Evolutionary conservation across 2,888 invertebrate species (phyloP), one percentile per base, ranked within the genome.

Genomic region (Nematopogon swammerdamellus): DNA sequence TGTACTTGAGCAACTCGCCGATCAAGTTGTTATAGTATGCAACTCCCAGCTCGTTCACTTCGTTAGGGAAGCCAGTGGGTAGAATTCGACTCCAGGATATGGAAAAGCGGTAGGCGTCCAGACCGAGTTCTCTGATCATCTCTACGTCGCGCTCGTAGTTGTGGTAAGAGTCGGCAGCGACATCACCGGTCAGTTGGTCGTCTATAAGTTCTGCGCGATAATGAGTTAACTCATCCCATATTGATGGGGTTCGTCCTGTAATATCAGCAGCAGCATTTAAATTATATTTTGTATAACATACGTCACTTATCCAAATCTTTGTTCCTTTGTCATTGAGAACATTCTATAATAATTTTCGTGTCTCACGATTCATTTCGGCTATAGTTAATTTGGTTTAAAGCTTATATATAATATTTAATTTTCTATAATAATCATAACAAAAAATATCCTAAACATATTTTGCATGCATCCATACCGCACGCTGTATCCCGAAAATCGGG

Each of bases 21-120:
- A 89, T 85, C 5, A 87, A 65, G 53, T 80, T 72, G 54, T 85
- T 84, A 64, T 89, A 90, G 63, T 85, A 87, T 20, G 76, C 67
- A 11, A 88, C 67, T 3, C 86, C 88, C 1, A 73, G 73, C 57
- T 76, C 62, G 59, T 86, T 89, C 11, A 85, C 64, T n/a, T 68
- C 58, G 49, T 80, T 70, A 1, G 70, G 51, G 18, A 72, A 76
- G 43, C 84, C 84, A 19, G 73, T 80, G 0, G 86, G 85, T 47
- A 87, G 60, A 18, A 89, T 69, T 19, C 88, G 67, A 1, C 84
- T 54, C 87, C 88, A 88, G 14, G 85, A 77, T 16, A 84, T 58
- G 1, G 83, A 83, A 60, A 83, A 82, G 6, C 83, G 64, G 58
- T 82, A 82, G 44, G 69, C 70, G 47, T 81, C 63, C 0, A 74